Percentiles rank a stretch among this genome's conserved stretches.
These are phyloP conservation scores for Naso thynnoides DNA, from an alignment of 2,797 vertebrate genomes.

Conservation along the genomic window DNA sequence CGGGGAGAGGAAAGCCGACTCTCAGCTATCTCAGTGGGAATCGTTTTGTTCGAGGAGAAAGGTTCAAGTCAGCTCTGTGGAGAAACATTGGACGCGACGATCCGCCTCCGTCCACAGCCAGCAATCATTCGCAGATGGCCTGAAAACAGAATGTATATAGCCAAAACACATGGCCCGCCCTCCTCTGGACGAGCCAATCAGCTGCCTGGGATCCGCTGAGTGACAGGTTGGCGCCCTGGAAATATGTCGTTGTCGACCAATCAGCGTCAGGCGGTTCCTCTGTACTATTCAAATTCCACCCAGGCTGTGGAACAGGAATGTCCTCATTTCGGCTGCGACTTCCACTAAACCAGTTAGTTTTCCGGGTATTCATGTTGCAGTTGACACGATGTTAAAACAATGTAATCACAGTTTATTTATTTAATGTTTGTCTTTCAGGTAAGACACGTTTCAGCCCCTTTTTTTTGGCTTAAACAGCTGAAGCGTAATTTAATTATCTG, in stretches of 20 bases:
- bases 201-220: slow-evolving; percentile 36
- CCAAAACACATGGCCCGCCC: slow-evolving; percentile 67
- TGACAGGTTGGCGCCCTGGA: slow-evolving; percentile 64
- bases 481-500: background rate
- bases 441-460: background rate
- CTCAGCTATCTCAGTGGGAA: slow-evolving; percentile 61
- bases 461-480: background rate
- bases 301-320: slow-evolving; percentile 84
- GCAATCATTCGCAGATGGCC: slow-evolving; percentile 84
- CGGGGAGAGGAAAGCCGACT: slow-evolving; percentile 44
- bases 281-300: slow-evolving; percentile 87
- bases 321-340: slow-evolving; percentile 68
- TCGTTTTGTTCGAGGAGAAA: slow-evolving; percentile 70
- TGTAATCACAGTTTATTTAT: background rate
- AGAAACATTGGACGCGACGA: slow-evolving; percentile 78
- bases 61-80: slow-evolving; percentile 77
- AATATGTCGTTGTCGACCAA: slow-evolving; percentile 69
- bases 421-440: background rate
- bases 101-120: slow-evolving; percentile 60
- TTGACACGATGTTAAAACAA: background rate
- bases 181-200: slow-evolving; percentile 67
- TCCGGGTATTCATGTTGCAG: background rate
- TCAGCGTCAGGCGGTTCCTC: slow-evolving; percentile 89
- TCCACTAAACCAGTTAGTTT: slow-evolving; percentile 16
- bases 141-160: slow-evolving; percentile 80